These are phyloP conservation scores for Cardiocondyla obscurior DNA, from an alignment of 1,140 invertebrate genomes.

Conservation along the genomic window DNA sequence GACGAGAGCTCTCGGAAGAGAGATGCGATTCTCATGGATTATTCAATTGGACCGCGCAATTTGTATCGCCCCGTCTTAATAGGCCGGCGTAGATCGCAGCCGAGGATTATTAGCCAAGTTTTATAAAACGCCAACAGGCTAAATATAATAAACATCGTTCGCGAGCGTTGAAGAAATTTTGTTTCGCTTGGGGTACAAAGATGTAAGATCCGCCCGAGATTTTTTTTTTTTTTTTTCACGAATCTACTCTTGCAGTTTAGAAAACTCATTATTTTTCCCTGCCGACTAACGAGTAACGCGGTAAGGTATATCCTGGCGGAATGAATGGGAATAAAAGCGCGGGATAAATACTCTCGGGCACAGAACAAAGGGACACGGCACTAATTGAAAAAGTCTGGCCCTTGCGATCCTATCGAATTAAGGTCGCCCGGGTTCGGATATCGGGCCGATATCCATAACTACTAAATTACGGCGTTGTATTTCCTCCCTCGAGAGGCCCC, in stretches of 20 bases:
- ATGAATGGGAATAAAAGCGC: conserved; percentile 18
- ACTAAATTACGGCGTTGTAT: conserved; percentile 61
- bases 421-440: conserved; percentile 45
- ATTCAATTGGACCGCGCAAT: conserved; percentile 68
- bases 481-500: conserved; percentile 31
- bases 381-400: conserved; percentile 65
- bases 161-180: not conserved
- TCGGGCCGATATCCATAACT: conserved; percentile 54
- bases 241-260: not conserved
- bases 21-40: conserved; percentile 64
- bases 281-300: conserved; percentile 34
- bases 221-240: no score
- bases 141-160: not conserved
- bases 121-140: conserved; percentile 21
- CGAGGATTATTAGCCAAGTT: conserved; percentile 40
- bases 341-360: conserved; percentile 30
- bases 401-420: conserved; percentile 52
- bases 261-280: conserved; percentile 47
- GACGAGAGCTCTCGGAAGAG: conserved; percentile 30
- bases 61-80: conserved; percentile 56
- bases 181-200: not conserved
- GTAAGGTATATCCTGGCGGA: conserved; percentile 22
- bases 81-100: not conserved
- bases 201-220: not conserved
- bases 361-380: conserved; percentile 37